Conservation (phyloP, 2,888 invertebrate species). For the Conomelus anceps region DNA sequence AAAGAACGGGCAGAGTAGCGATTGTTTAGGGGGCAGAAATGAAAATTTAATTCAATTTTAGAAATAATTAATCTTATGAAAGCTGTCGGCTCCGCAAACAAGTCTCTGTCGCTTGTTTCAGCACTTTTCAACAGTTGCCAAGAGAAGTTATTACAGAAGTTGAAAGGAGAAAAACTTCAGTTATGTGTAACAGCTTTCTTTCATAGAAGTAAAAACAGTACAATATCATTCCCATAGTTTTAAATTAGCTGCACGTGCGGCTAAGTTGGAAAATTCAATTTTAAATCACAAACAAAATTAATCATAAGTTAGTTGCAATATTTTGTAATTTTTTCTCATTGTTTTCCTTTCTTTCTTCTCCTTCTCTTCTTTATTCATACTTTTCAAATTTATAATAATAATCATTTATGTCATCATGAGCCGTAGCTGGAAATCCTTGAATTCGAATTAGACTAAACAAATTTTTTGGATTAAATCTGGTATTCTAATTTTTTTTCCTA, state of each 20-base stretch:
- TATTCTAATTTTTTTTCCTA: no score
- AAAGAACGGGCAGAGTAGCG: background rate
- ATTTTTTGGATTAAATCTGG: no score
- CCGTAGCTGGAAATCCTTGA: no score
- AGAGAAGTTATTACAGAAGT: background rate
- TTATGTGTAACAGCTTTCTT: background rate
- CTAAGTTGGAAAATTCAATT: background rate
- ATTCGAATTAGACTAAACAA: no score
- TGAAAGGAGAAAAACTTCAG: background rate
- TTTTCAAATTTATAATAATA: no score
- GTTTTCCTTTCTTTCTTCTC: no score
- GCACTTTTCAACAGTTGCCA: background rate
- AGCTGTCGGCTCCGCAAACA: background rate
- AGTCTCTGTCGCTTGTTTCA: background rate
- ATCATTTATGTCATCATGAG: no score
- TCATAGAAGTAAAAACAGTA: background rate
- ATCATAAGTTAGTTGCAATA: no score
- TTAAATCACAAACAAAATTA: background rate
- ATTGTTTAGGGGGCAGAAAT: background rate
- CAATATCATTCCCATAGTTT: background rate
- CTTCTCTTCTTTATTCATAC: no score
- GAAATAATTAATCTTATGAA: slow-evolving; percentile 9
- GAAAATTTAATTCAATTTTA: slow-evolving; percentile 14
- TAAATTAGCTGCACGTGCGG: background rate
- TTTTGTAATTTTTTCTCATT: no score